Base-by-base conservation (phyloP, 2,888 invertebrate species). In the Catonia carolina region DNA sequence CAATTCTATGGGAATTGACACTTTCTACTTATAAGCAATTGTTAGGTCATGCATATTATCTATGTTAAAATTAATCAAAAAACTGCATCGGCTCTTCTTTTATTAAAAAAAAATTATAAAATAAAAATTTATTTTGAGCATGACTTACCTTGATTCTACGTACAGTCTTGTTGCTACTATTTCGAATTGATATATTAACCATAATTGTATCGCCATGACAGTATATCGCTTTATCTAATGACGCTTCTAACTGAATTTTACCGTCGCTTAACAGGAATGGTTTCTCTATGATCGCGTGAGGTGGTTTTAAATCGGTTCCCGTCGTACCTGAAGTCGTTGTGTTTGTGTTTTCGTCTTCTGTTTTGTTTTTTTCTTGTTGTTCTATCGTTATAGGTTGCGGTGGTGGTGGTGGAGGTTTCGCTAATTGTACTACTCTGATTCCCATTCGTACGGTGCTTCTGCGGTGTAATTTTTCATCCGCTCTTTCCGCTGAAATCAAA, bases 201-300 rank as follows among this genome's bases (percentile, higher is more conserved):
- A 79, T 77, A 62, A 93, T 80, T 31, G 84, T 80, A 68, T 92
- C 91, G 4, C 89, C 91, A 69, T 91, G 90, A 2, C 84, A 83
- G 72, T 91, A 92, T 67, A 85, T 83, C 23, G 86, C 84, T 67
- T 86, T 87, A 73, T 92, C 87, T 65, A 93, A 74, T 68, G 83
- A 83, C 2, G 89, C 89, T 68, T 87, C 85, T 49, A 93, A 72
- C 63, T 83, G 80, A 60, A 93, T 62, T 69, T 73, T 79, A 50
- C 92, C 92, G 65, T 90, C 89, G 66, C 89, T 89, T 52, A 92
- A 77, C 33, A 92, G 76, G 69, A 91, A 90, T n/a, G 86, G 88
- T 67, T 90, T 90, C 67, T 88, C 87, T 7, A 85, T 83, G 1
- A 79, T 74, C 0, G 84, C 86, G 58, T 82, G 80, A 2, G 90